phyloP scores from a whole-genome alignment of 2,113 vertebrate genomes.

The Scartelaos histophorus region DNA sequence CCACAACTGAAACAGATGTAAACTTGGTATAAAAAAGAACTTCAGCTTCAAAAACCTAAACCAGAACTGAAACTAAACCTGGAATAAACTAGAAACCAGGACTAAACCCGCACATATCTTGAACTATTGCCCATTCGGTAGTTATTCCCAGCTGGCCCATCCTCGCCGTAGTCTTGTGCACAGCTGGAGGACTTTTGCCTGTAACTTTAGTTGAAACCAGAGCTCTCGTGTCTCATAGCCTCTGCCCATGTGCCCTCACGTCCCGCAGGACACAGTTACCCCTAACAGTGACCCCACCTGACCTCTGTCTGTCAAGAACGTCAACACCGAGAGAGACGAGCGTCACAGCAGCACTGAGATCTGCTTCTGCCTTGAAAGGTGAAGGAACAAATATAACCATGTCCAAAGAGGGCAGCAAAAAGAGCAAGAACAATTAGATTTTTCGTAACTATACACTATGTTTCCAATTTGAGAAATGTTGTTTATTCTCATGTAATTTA shows the following conservation, averaged over 20 bases:
- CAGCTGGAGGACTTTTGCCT: constrained; percentile 55
- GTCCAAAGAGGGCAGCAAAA: neutral
- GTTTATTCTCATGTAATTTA: too few species aligned
- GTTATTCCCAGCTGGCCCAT: constrained; percentile 53
- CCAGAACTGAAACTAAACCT: neutral
- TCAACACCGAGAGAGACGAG: constrained; percentile 25
- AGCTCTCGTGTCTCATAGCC: constrained; percentile 65
- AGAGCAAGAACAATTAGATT: constrained; percentile 6
- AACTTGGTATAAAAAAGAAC: neutral
- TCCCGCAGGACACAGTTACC: constrained; percentile 47
- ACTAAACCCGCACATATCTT: neutral
- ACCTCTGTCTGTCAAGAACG: constrained; percentile 52
- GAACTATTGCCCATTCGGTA: neutral
- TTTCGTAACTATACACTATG: too few species aligned
- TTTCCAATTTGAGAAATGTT: too few species aligned
- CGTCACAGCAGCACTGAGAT: constrained; percentile 25
- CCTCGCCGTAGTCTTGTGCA: constrained; percentile 35
- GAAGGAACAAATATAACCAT: constrained; percentile 2
- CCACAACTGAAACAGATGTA: too few species aligned
- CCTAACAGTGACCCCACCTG: constrained; percentile 40
- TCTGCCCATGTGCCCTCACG: constrained; percentile 41
- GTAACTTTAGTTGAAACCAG: constrained; percentile 66
- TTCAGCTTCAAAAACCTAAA: neutral
- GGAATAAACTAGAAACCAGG: neutral
- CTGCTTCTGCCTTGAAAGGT: constrained; percentile 29